Evolutionary conservation across 2,888 invertebrate genomes (phyloP).

Genomic region (Trichogramma evanescens): DNA sequence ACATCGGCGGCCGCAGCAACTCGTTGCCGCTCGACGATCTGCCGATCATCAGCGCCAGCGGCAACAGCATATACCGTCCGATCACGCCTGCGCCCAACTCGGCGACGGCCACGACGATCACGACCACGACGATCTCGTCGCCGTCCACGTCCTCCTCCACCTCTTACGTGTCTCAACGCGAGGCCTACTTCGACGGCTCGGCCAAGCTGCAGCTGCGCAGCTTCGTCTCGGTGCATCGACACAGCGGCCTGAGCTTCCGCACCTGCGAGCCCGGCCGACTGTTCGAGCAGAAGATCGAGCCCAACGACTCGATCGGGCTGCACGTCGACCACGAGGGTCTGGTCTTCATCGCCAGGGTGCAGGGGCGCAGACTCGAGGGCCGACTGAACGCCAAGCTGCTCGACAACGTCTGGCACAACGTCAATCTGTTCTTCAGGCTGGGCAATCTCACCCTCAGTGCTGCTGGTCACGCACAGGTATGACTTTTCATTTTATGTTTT

Average conservation of each 20-base stretch:
- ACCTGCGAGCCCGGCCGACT: slow-evolving; percentile 58
- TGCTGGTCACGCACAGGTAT: slow-evolving; percentile 54
- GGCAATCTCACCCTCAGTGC: slow-evolving; percentile 55
- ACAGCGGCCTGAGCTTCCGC: slow-evolving; percentile 75
- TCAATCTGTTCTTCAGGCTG: slow-evolving; percentile 59
- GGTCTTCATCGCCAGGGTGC: slow-evolving; percentile 48
- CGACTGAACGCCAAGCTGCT: slow-evolving; percentile 62
- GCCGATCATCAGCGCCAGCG: too few relatives aligned
- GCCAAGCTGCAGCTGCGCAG: slow-evolving; percentile 66
- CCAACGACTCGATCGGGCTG: slow-evolving; percentile 38
- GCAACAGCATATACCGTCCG: too few relatives aligned
- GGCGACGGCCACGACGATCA: not conserved
- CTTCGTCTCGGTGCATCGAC: slow-evolving; percentile 70
- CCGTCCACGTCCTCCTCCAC: slow-evolving; percentile 18
- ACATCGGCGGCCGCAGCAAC: too few relatives aligned
- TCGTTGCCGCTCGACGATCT: too few relatives aligned
- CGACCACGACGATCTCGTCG: slow-evolving; percentile 18
- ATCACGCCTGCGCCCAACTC: not conserved
- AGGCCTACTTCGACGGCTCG: slow-evolving; percentile 79
- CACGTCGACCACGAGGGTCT: slow-evolving; percentile 49
- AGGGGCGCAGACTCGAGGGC: slow-evolving; percentile 53
- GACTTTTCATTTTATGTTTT: too few relatives aligned
- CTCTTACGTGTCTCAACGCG: slow-evolving; percentile 49
- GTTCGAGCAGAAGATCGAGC: slow-evolving; percentile 43
- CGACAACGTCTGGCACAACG: slow-evolving; percentile 77